Evolutionary conservation across 1,140 invertebrate species (phyloP).

Genomic region (Rhyacophila brunnea): DNA sequence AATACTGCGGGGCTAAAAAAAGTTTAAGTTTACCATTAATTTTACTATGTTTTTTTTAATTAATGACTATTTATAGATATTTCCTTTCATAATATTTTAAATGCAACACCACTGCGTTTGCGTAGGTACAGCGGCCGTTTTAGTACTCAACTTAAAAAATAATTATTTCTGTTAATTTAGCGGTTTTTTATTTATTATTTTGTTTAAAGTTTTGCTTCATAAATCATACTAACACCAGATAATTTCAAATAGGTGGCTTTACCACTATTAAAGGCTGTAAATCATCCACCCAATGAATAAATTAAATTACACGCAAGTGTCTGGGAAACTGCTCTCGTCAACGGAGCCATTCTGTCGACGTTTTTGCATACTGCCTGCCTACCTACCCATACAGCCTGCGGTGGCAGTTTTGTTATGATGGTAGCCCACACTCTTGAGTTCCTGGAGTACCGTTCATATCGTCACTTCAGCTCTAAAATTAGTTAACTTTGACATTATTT

Average conservation of each 20-base stretch:
- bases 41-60: too few relatives aligned
- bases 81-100: too few relatives aligned
- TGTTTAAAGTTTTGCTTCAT: slow-evolving; percentile 11
- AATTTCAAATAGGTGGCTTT: slow-evolving; percentile 31
- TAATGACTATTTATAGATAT: too few relatives aligned
- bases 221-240: slow-evolving; percentile 35
- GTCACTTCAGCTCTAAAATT: too few relatives aligned
- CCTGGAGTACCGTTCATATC: background rate
- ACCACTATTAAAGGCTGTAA: slow-evolving; percentile 32
- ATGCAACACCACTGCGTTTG: too few relatives aligned
- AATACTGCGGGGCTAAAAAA: too few relatives aligned
- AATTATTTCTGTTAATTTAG: slow-evolving; percentile 21
- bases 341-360: slow-evolving; percentile 4
- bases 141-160: slow-evolving; percentile 18
- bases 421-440: background rate
- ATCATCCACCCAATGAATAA: slow-evolving; percentile 35
- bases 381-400: background rate
- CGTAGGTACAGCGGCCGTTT: too few relatives aligned
- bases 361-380: background rate
- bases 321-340: slow-evolving; percentile 22
- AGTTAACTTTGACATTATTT: too few relatives aligned
- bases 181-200: background rate
- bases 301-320: slow-evolving; percentile 23
- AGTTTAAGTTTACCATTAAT: too few relatives aligned
- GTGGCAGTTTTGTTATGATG: background rate